Evolutionary conservation across 2,113 vertebrate genomes (phyloP), one percentile per base, ranked within the genome.

Genomic region (Mobula hypostoma): DNA sequence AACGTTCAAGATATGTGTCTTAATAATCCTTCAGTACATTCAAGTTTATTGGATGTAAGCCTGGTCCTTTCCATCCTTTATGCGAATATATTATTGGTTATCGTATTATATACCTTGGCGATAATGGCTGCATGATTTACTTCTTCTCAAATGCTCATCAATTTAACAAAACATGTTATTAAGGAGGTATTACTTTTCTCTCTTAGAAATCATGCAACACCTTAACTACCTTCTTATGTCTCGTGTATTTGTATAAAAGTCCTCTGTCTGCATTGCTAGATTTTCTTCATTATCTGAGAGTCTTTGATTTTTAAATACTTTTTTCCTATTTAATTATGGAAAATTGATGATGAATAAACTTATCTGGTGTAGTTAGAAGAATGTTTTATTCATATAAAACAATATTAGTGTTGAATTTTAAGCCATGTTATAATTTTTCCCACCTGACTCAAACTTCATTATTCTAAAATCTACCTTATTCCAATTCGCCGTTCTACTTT

Each of bases 1-100:
- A 93, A 93, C 72, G 27, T 93, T 93, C 70, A 40, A 74, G 90
- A 88, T 11, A 93, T 48, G n/a, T 40, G 70, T 7, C 15, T 93
- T 48, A 93, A 93, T 74, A 36, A 68, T 12, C n/a, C 48, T 48
- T 48, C 3, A 4, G 0, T 48, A 48, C 48, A 48, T 58, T 90
- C n/a, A 32, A 36, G 82, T 63, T 88, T 27, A 58, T 29, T 63
- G 58, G n/a, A 66, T 88, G 29, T 15, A 63, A n/a, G 12, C 14
- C 29, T 66, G 58, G 11, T n/a, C 58, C 29, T 88, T 61, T 87
- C 56, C 12, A 66, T 63, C 58, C 58, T 63, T 88, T 27, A 88
- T 29, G 56, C 27, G 15, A 63, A 88, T 66, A 29, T 7, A 29
- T 88, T 17, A 32, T 63, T 7, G 5, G 27, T 58, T 24, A 27